These are phyloP conservation scores for Marcusenius ussheri DNA, from an alignment of 2,113 vertebrate genomes.

Conservation along the genomic window DNA sequence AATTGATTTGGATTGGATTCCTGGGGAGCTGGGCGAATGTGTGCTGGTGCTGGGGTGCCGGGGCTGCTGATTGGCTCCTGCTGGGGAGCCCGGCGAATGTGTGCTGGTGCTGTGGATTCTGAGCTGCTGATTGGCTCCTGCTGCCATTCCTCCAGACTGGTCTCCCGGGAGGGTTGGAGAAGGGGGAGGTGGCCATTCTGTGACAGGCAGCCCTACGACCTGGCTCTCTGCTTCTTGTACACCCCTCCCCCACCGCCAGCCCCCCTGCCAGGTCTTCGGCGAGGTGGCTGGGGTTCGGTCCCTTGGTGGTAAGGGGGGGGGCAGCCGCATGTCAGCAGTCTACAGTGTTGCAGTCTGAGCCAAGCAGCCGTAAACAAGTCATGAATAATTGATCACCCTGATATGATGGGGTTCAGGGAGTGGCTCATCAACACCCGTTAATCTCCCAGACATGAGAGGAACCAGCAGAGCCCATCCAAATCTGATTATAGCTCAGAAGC, in stretches of 20 bases:
- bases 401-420: background rate
- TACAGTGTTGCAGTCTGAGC: background rate
- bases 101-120: background rate
- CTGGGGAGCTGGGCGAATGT: background rate
- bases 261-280: background rate
- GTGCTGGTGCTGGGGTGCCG: background rate
- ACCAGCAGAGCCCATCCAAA: background rate
- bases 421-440: background rate
- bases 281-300: background rate
- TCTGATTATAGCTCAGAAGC: background rate
- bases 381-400: slow-evolving; percentile 6
- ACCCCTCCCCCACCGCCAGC: background rate
- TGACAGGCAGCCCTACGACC: background rate
- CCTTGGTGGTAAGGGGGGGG: background rate
- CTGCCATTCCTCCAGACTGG: background rate
- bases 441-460: background rate
- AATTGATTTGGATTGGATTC: background rate
- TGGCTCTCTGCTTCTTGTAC: background rate
- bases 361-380: background rate
- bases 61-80: background rate
- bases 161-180: background rate
- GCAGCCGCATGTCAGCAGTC: background rate
- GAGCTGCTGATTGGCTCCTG: background rate
- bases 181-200: background rate
- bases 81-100: background rate